Evolutionary conservation across 2,113 vertebrate species (phyloP).

Genomic region (Tympanuchus pallidicinctus): DNA sequence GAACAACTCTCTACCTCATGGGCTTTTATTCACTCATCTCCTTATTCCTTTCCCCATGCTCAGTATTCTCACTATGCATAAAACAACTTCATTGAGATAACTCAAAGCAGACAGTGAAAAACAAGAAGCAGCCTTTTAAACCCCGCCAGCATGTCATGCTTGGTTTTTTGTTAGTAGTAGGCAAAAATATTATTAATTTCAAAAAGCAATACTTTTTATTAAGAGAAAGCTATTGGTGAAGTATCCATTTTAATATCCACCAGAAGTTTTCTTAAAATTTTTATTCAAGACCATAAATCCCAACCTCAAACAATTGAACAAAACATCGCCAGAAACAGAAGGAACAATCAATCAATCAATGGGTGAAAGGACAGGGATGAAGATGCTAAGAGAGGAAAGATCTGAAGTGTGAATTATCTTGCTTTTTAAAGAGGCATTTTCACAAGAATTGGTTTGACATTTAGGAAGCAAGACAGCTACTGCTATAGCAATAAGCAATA

Average conservation of each 20-base stretch:
- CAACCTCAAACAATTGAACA: background rate
- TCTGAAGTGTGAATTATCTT: background rate
- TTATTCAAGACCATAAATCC: background rate
- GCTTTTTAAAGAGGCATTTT: background rate
- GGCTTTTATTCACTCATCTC: background rate
- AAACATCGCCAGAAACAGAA: background rate
- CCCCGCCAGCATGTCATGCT: background rate
- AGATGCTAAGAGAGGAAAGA: background rate
- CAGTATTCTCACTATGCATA: background rate
- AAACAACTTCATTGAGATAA: background rate
- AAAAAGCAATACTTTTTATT: background rate
- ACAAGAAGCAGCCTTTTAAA: background rate
- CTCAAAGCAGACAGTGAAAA: background rate
- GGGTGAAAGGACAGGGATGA: background rate
- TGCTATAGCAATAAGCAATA: background rate
- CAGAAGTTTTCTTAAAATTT: background rate
- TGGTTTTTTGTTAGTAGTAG: background rate
- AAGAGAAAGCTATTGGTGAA: background rate
- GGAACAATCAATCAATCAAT: background rate
- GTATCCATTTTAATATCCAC: background rate
- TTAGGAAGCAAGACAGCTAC: background rate
- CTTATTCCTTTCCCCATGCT: background rate
- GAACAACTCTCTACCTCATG: background rate
- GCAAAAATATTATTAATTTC: background rate
- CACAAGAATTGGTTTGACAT: background rate